Conservation (phyloP, 2,113 vertebrate genomes). For the Peromyscus leucopus region DNA sequence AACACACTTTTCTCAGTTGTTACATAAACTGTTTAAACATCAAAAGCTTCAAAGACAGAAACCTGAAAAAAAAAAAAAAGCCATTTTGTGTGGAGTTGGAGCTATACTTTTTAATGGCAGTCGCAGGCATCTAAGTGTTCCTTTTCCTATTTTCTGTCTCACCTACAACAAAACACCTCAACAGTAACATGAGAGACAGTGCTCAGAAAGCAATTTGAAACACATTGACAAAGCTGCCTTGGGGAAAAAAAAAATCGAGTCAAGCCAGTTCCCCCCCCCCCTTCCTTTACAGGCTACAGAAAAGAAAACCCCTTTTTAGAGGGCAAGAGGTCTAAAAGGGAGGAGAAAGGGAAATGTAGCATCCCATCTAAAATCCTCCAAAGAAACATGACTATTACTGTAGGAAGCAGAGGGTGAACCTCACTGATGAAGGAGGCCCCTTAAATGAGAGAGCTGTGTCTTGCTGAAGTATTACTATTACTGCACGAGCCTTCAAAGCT, state of each 20-base stretch:
- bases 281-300: constrained; percentile 76
- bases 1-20: constrained; percentile 59
- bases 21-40: constrained; percentile 71
- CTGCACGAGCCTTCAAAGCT: constrained; percentile 82
- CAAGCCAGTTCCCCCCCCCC: constrained; percentile 69
- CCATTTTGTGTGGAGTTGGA: constrained; percentile 74
- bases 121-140: constrained; percentile 78
- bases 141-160: constrained; percentile 82
- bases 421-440: constrained; percentile 85
- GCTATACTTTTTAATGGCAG: constrained; percentile 75
- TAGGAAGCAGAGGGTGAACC: constrained; percentile 84
- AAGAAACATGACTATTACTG: constrained; percentile 83
- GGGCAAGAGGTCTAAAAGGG: constrained; percentile 79
- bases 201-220: constrained; percentile 84
- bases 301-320: constrained; percentile 78
- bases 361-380: constrained; percentile 88
- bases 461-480: constrained; percentile 82
- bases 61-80: constrained; percentile 38
- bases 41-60: constrained; percentile 73
- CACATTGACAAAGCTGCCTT: constrained; percentile 82
- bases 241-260: constrained; percentile 77
- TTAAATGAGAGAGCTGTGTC: constrained; percentile 84
- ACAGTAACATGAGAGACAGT: constrained; percentile 79
- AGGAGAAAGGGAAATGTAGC: constrained; percentile 77
- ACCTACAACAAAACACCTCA: constrained; percentile 78